These are phyloP conservation scores for Semnornis frantzii DNA, from an alignment of 2,113 vertebrate species.

Conservation along the genomic window DNA sequence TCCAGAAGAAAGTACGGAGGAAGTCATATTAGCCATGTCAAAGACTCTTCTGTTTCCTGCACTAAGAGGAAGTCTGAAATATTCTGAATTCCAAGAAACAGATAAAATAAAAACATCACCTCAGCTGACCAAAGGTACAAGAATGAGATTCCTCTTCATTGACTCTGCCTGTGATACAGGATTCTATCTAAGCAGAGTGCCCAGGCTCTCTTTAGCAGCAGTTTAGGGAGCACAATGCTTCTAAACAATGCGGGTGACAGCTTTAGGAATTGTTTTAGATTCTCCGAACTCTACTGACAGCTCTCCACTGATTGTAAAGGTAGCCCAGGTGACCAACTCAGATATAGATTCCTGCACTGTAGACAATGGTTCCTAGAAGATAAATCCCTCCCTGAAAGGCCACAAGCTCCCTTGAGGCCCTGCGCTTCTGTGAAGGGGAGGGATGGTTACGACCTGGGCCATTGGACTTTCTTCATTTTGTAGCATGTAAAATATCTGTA, in stretches of 20 bases:
- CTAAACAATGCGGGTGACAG: neutral
- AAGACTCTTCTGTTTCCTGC: slow-evolving; percentile 13
- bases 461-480: neutral
- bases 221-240: neutral
- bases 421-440: neutral
- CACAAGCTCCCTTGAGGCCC: neutral
- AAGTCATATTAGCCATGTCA: neutral
- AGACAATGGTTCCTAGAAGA: slow-evolving; percentile 2
- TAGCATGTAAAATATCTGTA: neutral
- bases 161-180: neutral
- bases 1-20: slow-evolving; percentile 4
- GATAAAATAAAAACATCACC: slow-evolving; percentile 16
- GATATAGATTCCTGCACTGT: slow-evolving; percentile 1
- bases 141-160: neutral
- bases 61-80: slow-evolving; percentile 48
- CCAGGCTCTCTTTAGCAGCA: neutral
- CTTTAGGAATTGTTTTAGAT: neutral
- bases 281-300: neutral
- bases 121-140: neutral
- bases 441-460: neutral
- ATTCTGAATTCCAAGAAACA: slow-evolving; percentile 19
- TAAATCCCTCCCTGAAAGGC: slow-evolving; percentile 21
- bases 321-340: slow-evolving; percentile 17
- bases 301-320: neutral
- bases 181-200: neutral